Evolutionary conservation across 2,888 invertebrate species (phyloP).

Genomic region (Papilio elwesi): DNA sequence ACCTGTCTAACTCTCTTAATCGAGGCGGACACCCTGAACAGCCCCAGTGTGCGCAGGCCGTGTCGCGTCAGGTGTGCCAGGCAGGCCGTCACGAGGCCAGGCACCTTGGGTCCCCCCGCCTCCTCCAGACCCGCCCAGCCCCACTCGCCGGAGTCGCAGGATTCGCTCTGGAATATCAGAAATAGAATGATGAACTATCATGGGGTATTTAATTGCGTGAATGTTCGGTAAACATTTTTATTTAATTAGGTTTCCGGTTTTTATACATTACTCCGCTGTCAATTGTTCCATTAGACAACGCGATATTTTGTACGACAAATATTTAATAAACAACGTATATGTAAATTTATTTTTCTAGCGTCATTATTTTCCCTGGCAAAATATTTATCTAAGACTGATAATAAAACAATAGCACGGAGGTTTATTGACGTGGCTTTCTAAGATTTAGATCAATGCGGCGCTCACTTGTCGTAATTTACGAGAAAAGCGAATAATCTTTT

Average conservation of each 20-base stretch:
- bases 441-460: slow-evolving; percentile 18
- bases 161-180: slow-evolving; percentile 86
- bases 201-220: too few species aligned
- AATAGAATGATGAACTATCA: too few species aligned
- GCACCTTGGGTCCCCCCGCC: slow-evolving; percentile 86
- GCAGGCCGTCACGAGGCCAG: slow-evolving; percentile 91
- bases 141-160: slow-evolving; percentile 88
- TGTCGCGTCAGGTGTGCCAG: slow-evolving; percentile 91
- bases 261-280: too few species aligned
- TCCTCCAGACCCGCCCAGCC: slow-evolving; percentile 85
- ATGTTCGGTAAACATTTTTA: too few species aligned
- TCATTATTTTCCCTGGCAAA: too few species aligned
- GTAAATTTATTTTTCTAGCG: too few species aligned
- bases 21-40: slow-evolving; percentile 96
- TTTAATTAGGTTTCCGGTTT: too few species aligned
- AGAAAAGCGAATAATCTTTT: slow-evolving; percentile 39
- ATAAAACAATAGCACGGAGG: slow-evolving; percentile 9
- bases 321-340: too few species aligned
- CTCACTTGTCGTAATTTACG: slow-evolving; percentile 7
- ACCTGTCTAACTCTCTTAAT: slow-evolving; percentile 97
- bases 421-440: slow-evolving; percentile 16
- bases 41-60: slow-evolving; percentile 93
- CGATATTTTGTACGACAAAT: too few species aligned
- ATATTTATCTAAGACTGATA: not conserved
- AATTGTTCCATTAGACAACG: too few species aligned